Conservation (phyloP, 2,113 vertebrate species). For the Tupaia chinensis region DNA sequence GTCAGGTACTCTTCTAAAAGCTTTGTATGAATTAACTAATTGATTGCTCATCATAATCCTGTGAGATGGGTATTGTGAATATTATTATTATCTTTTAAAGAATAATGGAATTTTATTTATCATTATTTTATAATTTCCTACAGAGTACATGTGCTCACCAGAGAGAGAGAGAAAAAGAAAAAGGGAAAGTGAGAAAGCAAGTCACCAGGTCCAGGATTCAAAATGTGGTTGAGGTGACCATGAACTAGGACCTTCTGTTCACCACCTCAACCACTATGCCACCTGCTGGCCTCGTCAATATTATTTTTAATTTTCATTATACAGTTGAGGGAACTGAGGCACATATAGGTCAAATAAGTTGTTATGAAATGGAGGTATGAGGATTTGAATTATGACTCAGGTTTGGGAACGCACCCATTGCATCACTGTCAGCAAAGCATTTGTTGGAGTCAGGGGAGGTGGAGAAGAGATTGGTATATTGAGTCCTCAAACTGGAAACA, state of each 20-base stretch:
- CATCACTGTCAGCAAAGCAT: neutral
- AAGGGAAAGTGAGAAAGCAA: too few species aligned
- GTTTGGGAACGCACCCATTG: neutral
- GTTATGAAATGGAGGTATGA: neutral
- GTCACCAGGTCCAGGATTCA: too few species aligned
- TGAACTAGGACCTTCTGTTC: too few species aligned
- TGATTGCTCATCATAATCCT: neutral
- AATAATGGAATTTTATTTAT: too few species aligned
- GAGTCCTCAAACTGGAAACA: neutral
- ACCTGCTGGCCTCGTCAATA: neutral
- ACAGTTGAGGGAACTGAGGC: constrained; percentile 11
- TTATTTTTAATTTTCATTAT: neutral
- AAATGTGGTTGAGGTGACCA: too few species aligned
- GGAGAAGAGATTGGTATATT: neutral
- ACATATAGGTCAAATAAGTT: neutral
- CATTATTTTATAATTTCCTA: too few species aligned
- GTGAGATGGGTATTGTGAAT: neutral
- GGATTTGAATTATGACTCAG: neutral
- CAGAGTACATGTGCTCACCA: too few species aligned
- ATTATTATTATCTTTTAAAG: neutral
- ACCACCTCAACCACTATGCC: too few species aligned
- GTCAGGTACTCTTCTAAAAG: neutral
- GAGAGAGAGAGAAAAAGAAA: too few species aligned
- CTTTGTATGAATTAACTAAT: neutral
- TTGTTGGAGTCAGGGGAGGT: neutral